Evolutionary conservation across 2,113 vertebrate species (phyloP), one percentile per base, ranked within the genome.

Genomic region (Piprites chloris): DNA sequence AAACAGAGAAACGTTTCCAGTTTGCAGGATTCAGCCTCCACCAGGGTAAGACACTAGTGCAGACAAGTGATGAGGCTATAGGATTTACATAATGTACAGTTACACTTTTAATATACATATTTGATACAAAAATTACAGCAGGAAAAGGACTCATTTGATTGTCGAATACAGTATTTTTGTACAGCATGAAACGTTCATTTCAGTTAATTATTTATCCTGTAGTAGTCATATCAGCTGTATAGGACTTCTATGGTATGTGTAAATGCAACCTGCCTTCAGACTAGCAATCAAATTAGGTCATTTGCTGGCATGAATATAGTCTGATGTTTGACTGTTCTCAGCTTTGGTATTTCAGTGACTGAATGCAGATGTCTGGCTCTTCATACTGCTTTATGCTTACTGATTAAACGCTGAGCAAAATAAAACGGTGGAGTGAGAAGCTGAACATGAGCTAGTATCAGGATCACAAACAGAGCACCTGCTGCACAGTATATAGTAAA

Each of bases 381-480:
- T 99, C 98, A 99, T 94, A 97, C 87, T 74, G 96, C 98, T 98
- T 98, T 98, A 97, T 97, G 98, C 96, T 98, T 99, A 89, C 98
- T 98, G 97, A 99, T 97, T 97, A 98, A 97, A 90, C 76, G 98
- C 92, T 98, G 97, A 96, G 98, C 97, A 92, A 97, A 98, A 97
- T 97, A 98, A 91, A 98, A 97, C 47, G 97, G 97, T 79, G 97
- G 97, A 62, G 98, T 96, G 90, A 98, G 87, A 91, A 97, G 97
- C 95, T 98, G 96, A 74, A 96, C 97, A 94, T 98, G 98, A 62
- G 96, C 97, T 73, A 99, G 93, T 46, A 97, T 16, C 62, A 98
- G 96, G 96, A 98, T 71, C 58, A 97, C 71, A 33, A 99, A 96
- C 93, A 98, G 81, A 74, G 94, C 97, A 4, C 97, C 98, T 21